Evolutionary conservation across 1,140 invertebrate genomes (phyloP).

Genomic region (Bombus confusus): DNA sequence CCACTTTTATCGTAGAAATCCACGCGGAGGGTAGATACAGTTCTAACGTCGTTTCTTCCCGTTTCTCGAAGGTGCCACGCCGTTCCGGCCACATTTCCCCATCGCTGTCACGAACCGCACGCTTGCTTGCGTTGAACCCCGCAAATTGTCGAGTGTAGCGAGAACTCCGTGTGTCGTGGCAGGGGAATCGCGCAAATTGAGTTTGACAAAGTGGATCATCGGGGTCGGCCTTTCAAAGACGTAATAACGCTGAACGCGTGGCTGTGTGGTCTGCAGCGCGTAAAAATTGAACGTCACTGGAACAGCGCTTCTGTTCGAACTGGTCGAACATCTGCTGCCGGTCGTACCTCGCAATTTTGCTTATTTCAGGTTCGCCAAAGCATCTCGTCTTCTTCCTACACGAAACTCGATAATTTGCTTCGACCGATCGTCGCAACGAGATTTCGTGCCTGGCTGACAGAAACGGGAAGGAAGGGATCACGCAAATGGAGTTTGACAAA

Average conservation of each 20-base stretch:
- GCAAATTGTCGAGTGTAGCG: constrained; percentile 35
- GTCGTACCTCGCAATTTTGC: background rate
- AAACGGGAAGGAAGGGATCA: constrained; percentile 46
- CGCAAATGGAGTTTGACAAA: constrained; percentile 67
- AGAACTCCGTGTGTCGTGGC: background rate
- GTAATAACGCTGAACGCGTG: constrained; percentile 17
- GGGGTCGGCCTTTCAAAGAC: constrained; percentile 37
- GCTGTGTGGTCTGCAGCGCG: constrained; percentile 38
- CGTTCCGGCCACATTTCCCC: background rate
- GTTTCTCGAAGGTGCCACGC: too few relatives aligned
- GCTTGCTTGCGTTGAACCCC: background rate
- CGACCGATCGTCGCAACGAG: background rate
- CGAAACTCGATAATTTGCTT: background rate
- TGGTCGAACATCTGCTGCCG: background rate
- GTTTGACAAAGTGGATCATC: constrained; percentile 62
- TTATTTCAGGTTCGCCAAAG: background rate
- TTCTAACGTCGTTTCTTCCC: background rate
- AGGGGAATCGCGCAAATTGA: constrained; percentile 51
- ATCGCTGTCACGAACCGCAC: background rate
- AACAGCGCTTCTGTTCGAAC: background rate
- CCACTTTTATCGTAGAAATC: too few relatives aligned
- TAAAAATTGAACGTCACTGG: background rate
- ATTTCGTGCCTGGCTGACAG: background rate
- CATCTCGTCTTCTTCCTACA: background rate
- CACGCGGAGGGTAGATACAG: too few relatives aligned